Percentiles rank a stretch among this genome's conserved stretches.
These are phyloP conservation scores for Aphis gossypii DNA, from an alignment of 1,140 invertebrate species.

Conservation along the genomic window DNA sequence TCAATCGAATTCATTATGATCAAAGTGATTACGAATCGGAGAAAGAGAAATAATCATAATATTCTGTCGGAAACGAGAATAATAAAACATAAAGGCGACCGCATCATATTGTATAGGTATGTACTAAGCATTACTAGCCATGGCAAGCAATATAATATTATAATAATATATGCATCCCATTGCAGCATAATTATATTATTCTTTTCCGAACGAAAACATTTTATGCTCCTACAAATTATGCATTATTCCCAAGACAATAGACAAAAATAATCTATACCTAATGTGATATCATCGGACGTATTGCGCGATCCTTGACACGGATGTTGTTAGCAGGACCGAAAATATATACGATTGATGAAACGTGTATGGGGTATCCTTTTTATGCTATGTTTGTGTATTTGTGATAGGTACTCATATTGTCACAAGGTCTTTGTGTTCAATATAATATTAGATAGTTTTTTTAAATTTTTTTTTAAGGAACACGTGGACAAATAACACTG, in stretches of 20 bases:
- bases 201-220: neutral
- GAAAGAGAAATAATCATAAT: neutral
- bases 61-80: neutral
- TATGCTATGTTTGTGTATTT: neutral
- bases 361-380: slow-evolving; percentile 22
- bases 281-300: slow-evolving; percentile 16
- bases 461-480: neutral
- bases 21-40: neutral
- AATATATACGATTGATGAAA: neutral
- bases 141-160: neutral
- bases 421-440: neutral
- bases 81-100: neutral
- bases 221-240: neutral
- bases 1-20: neutral
- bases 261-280: slow-evolving; percentile 11
- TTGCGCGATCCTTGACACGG: slow-evolving; percentile 39
- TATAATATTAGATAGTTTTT: neutral
- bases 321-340: slow-evolving; percentile 21
- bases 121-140: neutral
- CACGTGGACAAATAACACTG: neutral
- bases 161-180: neutral
- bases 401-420: neutral
- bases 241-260: slow-evolving; percentile 30
- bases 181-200: neutral
- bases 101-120: neutral